Percentiles rank a stretch among this genome's conserved stretches.
phyloP scores from a whole-genome alignment of 2,113 vertebrate species.

The Okapia johnstoni region DNA sequence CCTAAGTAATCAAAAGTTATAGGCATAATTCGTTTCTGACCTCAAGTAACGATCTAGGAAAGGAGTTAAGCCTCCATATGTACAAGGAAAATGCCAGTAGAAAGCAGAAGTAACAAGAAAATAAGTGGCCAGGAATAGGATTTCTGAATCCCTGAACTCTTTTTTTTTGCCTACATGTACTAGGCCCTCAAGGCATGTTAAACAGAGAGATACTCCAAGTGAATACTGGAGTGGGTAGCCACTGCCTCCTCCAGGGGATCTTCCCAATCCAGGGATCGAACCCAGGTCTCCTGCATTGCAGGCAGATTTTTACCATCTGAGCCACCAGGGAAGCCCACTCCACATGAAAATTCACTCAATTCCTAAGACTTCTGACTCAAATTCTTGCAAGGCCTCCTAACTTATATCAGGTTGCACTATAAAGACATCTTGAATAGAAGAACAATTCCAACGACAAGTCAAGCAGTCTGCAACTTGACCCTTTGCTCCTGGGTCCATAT shows the following conservation, averaged over 20 bases:
- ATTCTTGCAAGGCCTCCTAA: not conserved
- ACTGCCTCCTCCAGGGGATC: not conserved
- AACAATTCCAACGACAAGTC: not conserved
- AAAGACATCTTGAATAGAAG: not conserved
- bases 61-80: not conserved
- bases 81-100: not conserved
- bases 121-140: not conserved
- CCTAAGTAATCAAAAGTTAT: not conserved
- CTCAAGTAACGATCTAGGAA: not conserved
- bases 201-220: not conserved
- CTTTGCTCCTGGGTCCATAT: not conserved
- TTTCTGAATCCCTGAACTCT: not conserved
- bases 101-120: constrained; percentile 19
- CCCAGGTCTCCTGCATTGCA: not conserved
- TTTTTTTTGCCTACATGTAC: not conserved
- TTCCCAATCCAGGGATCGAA: not conserved
- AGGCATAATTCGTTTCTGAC: not conserved
- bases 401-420: not conserved
- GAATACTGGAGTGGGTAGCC: not conserved
- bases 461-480: not conserved
- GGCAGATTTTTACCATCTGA: not conserved
- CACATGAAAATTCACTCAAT: not conserved
- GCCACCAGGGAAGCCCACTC: not conserved
- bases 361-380: not conserved
- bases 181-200: not conserved